phyloP scores from a whole-genome alignment of 2,113 vertebrate species.

The Pundamilia nyererei region DNA sequence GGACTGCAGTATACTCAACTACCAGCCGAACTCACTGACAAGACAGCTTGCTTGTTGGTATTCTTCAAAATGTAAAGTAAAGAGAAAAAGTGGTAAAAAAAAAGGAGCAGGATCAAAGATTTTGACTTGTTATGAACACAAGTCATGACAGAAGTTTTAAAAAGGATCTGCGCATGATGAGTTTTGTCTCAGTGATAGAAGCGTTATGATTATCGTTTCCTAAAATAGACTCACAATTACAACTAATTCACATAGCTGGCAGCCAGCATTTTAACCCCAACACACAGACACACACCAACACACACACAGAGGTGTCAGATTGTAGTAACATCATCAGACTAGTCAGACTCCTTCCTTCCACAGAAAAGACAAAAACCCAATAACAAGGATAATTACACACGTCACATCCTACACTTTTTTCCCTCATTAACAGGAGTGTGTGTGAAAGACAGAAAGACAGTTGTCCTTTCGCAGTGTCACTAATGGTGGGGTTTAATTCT shows the following conservation, averaged over 20 bases:
- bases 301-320: neutral
- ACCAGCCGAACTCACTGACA: rapidly evolving
- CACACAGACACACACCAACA: neutral
- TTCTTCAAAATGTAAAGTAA: neutral
- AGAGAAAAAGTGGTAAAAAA: neutral
- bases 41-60: rapidly evolving
- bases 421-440: neutral
- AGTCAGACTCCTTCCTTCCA: neutral
- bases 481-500: constrained; percentile 10
- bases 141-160: neutral
- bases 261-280: neutral
- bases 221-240: neutral
- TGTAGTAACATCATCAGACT: neutral
- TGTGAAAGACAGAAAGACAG: neutral
- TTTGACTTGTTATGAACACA: neutral
- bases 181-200: neutral
- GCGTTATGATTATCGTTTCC: neutral
- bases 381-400: constrained; percentile 10
- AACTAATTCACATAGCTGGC: neutral
- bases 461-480: neutral
- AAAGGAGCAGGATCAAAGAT: neutral
- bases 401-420: neutral
- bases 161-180: neutral
- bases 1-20: neutral
- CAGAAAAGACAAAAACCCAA: neutral